Conservation (phyloP, 1,140 invertebrate species). For the Cydia amplana region DNA sequence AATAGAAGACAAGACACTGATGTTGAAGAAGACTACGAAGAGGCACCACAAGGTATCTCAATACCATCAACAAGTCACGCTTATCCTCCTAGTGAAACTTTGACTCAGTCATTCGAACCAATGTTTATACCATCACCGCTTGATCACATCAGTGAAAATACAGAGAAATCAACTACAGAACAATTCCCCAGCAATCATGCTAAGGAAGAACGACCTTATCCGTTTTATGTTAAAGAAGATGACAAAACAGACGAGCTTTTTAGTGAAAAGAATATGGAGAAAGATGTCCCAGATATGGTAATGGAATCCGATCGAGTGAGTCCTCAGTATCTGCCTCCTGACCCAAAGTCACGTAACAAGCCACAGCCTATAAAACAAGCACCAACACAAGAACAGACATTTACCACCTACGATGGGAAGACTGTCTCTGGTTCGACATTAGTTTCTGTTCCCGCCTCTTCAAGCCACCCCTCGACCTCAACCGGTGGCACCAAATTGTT, state of each 20-base stretch:
- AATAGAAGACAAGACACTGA: conserved; percentile 79
- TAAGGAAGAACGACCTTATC: conserved; percentile 74
- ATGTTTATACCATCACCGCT: conserved; percentile 87
- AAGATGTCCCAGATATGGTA: conserved; percentile 78
- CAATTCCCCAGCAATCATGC: conserved; percentile 69
- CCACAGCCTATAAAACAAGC: conserved; percentile 47
- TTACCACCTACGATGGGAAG: conserved; percentile 87
- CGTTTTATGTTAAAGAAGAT: conserved; percentile 70
- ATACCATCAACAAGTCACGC: conserved; percentile 60
- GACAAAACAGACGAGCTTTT: conserved; percentile 62
- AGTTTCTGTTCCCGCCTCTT: conserved; percentile 80
- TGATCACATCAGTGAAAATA: conserved; percentile 77
- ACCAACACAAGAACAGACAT: conserved; percentile 75
- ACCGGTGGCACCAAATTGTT: conserved; percentile 61
- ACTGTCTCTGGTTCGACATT: conserved; percentile 83
- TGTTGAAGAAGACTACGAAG: conserved; percentile 75
- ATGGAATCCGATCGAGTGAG: conserved; percentile 86
- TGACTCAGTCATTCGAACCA: conserved; percentile 84
- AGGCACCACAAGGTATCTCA: conserved; percentile 71
- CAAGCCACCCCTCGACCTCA: conserved; percentile 43
- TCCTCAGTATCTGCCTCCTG: conserved; percentile 85
- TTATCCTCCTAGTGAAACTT: conserved; percentile 68
- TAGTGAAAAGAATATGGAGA: conserved; percentile 67
- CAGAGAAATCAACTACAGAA: conserved; percentile 50
- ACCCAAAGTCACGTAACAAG: conserved; percentile 69